Conservation (phyloP, 2,113 vertebrate genomes). For the Poeciliopsis turrubarensis region DNA sequence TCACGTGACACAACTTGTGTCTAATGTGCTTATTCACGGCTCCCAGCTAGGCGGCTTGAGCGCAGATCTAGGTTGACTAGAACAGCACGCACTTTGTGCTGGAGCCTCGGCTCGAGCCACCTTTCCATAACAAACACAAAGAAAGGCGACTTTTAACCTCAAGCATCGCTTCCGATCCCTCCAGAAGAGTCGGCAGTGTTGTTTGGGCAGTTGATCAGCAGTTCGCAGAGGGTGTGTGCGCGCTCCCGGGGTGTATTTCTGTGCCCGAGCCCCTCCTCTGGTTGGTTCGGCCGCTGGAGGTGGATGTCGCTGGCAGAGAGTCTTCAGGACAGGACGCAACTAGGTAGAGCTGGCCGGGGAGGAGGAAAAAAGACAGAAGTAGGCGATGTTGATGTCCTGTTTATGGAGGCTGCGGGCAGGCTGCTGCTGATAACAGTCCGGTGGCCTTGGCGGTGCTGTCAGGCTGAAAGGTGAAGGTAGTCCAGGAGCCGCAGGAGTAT, state of each 20-base stretch:
- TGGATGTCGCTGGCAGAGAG: conserved; percentile 66
- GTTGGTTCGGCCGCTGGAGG: conserved; percentile 37
- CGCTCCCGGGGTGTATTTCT: conserved; percentile 29
- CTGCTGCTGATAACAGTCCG: conserved; percentile 55
- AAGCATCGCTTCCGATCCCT: fast-evolving
- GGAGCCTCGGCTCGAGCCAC: background rate
- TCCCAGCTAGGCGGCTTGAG: background rate
- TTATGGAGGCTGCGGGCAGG: conserved; percentile 58
- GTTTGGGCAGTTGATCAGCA: background rate
- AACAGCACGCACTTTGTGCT: background rate
- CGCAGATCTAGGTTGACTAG: conserved; percentile 10
- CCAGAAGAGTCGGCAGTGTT: background rate
- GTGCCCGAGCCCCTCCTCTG: conserved; percentile 60
- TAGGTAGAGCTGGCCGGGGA: conserved; percentile 40
- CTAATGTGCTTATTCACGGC: conserved; percentile 32
- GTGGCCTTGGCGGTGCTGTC: conserved; percentile 42
- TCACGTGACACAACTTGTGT: conserved; percentile 36
- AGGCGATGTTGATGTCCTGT: conserved; percentile 64
- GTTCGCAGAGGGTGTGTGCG: background rate
- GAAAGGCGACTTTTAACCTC: background rate
- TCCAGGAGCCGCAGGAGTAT: conserved; percentile 54
- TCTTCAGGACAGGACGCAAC: conserved; percentile 69
- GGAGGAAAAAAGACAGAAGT: conserved; percentile 36
- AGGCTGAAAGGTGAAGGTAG: conserved; percentile 43
- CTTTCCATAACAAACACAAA: background rate